Evolutionary conservation across 2,888 invertebrate species (phyloP), one percentile per base, ranked within the genome.

Genomic region (Barypeithes pellucidus): DNA sequence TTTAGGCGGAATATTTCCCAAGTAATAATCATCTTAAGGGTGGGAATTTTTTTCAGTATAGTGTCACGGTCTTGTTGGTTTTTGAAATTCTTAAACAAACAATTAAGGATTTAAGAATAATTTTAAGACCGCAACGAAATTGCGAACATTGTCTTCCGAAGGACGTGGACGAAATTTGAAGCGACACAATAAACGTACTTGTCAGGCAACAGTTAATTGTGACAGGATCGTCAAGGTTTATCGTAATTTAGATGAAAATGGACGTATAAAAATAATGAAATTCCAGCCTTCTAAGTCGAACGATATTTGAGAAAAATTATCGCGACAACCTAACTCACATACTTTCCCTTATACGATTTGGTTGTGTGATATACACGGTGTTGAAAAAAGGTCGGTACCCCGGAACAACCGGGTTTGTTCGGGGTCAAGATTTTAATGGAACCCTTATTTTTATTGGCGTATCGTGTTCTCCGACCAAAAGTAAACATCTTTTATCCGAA

Each of bases 101-200:
- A 54, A 54, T 29, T 33, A 29, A 29, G 29, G 9, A 33, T 52
- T 52, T 52, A 50, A 50, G 50, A 3, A 52, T 54, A 54, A 54
- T 54, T 54, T 54, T 54, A 54, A 29, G 33, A 54, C 20, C 61
- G 24, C 2, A 63, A 63, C 24, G 45, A 62, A 62, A 62, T 45
- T 9, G 2, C 57, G 36, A 36, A 39, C 52, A 68, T 68, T 68
- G 68, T 68, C 41, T 41, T 54, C 2, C 33, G 54, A 69, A 62
- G 69, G 69, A 62, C 69, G 69, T 69, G 69, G n/a, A 63, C 67
- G 59, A 36, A 33, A 67, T 29, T 8, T 33, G 22, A 16, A 54
- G 54, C 33, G 22, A 54, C 33, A 54, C 54, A 54, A 54, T 54
- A 14, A 54, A 54, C 54, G 29, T 54, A 16, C 54, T 54, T 54